These are phyloP conservation scores for Ennomos erosarius DNA, from an alignment of 2,888 invertebrate species.

Conservation along the genomic window DNA sequence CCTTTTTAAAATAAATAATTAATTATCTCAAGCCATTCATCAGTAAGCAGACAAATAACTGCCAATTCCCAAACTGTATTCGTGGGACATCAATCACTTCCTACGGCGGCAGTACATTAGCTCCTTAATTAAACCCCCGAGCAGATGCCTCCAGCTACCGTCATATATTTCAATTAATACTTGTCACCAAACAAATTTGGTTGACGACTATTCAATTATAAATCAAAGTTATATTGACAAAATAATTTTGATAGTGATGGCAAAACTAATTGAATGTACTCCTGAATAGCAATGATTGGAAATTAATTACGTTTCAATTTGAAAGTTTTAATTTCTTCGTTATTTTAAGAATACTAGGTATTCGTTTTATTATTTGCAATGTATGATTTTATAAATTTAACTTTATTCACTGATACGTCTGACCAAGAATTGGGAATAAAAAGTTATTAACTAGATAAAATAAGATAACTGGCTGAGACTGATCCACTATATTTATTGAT, in stretches of 20 bases:
- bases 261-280: slow-evolving; percentile 8
- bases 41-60: slow-evolving; percentile 32
- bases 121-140: slow-evolving; percentile 79
- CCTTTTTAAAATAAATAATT: too few species aligned
- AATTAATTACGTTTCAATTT: slow-evolving; percentile 4
- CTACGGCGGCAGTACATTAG: slow-evolving; percentile 73
- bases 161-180: slow-evolving; percentile 83
- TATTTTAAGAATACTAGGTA: too few species aligned
- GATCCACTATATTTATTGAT: too few species aligned
- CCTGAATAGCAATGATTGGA: slow-evolving; percentile 5
- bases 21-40: too few species aligned
- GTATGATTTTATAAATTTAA: too few species aligned
- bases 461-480: too few species aligned
- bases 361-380: too few species aligned
- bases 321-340: not conserved
- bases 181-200: slow-evolving; percentile 74
- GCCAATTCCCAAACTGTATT: slow-evolving; percentile 40
- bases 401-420: too few species aligned
- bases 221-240: slow-evolving; percentile 55
- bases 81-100: slow-evolving; percentile 73
- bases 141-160: slow-evolving; percentile 70
- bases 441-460: too few species aligned
- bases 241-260: slow-evolving; percentile 44
- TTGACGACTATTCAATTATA: slow-evolving; percentile 66
- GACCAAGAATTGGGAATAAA: too few species aligned